These are phyloP conservation scores for Cyclargus thomasi DNA, from an alignment of 1,140 invertebrate species.

Conservation along the genomic window DNA sequence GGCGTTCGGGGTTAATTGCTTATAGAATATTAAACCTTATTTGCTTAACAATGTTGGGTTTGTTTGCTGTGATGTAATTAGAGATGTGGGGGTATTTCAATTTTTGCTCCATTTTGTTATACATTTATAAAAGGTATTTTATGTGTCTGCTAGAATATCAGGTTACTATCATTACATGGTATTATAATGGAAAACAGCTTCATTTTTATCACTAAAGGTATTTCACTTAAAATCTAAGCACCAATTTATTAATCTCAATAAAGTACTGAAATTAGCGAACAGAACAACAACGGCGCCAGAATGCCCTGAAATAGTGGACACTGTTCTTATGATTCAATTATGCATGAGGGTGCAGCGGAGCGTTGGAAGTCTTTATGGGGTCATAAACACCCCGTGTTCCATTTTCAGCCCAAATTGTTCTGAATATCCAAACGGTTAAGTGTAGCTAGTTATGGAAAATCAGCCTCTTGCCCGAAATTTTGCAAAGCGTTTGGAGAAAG, in stretches of 20 bases:
- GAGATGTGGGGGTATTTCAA: background rate
- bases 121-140: no score
- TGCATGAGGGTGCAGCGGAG: background rate
- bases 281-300: background rate
- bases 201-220: no score
- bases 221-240: no score
- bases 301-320: background rate
- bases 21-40: slow-evolving; percentile 16
- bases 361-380: slow-evolving; percentile 5
- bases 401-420: background rate
- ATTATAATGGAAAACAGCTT: no score
- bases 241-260: background rate
- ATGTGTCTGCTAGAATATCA: no score
- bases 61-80: background rate
- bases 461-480: background rate
- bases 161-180: no score
- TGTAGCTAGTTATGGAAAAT: background rate
- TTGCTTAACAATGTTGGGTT: background rate
- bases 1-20: slow-evolving; percentile 9
- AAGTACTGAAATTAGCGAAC: background rate
- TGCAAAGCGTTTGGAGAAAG: background rate
- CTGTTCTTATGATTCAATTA: slow-evolving; percentile 8
- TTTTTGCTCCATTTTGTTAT: no score
- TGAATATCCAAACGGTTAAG: background rate
- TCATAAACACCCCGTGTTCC: slow-evolving; percentile 8